Evolutionary conservation across 2,113 vertebrate species (phyloP), one percentile per base, ranked within the genome.

Genomic region (Naja naja): DNA sequence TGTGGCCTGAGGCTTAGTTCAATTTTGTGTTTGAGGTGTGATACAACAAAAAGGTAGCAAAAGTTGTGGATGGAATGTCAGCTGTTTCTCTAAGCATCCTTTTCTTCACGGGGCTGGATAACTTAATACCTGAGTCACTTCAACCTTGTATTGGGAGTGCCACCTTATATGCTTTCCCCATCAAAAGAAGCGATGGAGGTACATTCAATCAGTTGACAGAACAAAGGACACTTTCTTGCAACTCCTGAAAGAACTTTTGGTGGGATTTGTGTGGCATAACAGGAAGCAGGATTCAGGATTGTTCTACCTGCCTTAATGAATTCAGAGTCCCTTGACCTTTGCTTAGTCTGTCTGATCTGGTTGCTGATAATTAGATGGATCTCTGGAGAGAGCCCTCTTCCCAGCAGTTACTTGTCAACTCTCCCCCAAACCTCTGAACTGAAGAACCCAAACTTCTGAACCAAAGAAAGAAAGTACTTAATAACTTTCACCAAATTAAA

Each of bases 171-270:
- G 1, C 0, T 0, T 0, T 87, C 18, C 92, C 95, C 95, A 96
- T 96, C 96, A 97, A 96, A 96, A 95, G 89, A 97, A 91, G 97
- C 89, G 95, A 94, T 16, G 0, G 88, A 96, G 96, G 90, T 93
- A 90, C 95, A 94, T 97, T 94, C 96, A 96, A 94, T 97, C 95
- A 86, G 93, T 49, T 93, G 18, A 64, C 34, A 87, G 93, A 96
- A 98, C 96, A 98, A 98, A 97, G 96, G 69, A 11, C 2, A 95
- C 97, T 97, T 97, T 98, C 97, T 97, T 95, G 58, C 43, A 92
- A 47, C 8, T 90, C 94, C 90, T 97, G 95, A 97, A 97, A 98
- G 93, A 91, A 92, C 94, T 97, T 96, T 96, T 93, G 95, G 97
- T 95, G 93, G 89, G 0, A 20, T 91, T 90, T 97, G 97, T 97